Evolutionary conservation across 1,140 invertebrate species (phyloP).

Genomic region (Rhopalosiphum maidis): DNA sequence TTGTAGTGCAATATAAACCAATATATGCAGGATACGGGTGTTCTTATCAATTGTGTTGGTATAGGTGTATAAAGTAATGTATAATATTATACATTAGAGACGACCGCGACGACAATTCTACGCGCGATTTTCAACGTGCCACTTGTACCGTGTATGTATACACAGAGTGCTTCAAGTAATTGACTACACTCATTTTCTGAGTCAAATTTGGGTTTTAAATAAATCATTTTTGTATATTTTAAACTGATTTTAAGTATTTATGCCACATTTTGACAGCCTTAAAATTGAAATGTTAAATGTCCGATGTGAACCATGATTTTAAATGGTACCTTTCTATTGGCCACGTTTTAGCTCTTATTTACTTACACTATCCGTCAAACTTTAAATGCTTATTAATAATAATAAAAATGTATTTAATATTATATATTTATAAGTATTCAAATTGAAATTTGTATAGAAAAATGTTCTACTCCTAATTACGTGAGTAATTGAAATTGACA

Average conservation of each 20-base stretch:
- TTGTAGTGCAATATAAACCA: not conserved
- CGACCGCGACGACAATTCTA: not conserved
- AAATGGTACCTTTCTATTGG: not conserved
- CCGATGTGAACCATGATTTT: not conserved
- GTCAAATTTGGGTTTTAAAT: not conserved
- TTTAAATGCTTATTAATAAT: not conserved
- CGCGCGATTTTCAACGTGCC: not conserved
- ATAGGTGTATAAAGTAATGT: not conserved
- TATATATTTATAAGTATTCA: not conserved
- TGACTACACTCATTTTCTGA: not conserved
- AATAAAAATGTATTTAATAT: not conserved
- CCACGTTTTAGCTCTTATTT: not conserved
- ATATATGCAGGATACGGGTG: not conserved
- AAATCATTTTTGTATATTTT: not conserved
- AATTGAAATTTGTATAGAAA: not conserved
- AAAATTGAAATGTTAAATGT: not conserved
- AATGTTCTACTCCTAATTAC: too few relatives aligned
- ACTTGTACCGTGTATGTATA: not conserved
- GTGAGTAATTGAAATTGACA: too few relatives aligned
- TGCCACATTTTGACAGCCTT: not conserved
- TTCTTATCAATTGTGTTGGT: not conserved
- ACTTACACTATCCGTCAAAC: not conserved
- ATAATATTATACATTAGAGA: not conserved
- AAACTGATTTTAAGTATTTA: not conserved
- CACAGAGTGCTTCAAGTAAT: not conserved